These are phyloP conservation scores for Anhinga rufa DNA, from an alignment of 2,113 vertebrate species.

Conservation along the genomic window DNA sequence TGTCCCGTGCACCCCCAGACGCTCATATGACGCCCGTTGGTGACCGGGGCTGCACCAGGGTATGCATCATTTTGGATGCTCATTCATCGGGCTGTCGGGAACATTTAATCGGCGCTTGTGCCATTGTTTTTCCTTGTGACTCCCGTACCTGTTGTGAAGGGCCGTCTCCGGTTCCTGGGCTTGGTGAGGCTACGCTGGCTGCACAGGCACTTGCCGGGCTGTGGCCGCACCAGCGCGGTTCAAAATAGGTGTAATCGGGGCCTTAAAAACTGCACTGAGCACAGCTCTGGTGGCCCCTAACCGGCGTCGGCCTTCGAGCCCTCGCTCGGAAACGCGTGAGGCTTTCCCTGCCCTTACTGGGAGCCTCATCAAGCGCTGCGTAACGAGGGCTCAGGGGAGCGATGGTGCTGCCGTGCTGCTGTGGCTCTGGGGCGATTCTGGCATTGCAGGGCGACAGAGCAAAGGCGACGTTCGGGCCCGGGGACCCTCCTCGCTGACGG, in stretches of 20 bases:
- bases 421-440: neutral
- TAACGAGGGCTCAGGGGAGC: too few species aligned
- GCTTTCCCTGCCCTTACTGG: neutral
- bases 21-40: neutral
- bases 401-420: neutral
- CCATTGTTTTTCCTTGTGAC: neutral
- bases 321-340: neutral
- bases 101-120: neutral
- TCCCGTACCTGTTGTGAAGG: neutral
- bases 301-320: too few species aligned
- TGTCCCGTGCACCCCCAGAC: neutral
- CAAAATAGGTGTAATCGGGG: neutral
- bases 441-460: neutral
- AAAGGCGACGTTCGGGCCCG: neutral
- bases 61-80: neutral
- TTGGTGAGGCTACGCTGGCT: neutral
- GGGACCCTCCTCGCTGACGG: fast-evolving
- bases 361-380: neutral
- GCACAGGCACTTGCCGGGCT: neutral
- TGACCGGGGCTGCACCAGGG: neutral
- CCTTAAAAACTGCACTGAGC: neutral
- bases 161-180: neutral
- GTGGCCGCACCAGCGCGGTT: too few species aligned
- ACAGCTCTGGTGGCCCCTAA: neutral
- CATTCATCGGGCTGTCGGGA: neutral